Evolutionary conservation across 2,797 vertebrate genomes (phyloP).

Genomic region (Poecilia wingei): DNA sequence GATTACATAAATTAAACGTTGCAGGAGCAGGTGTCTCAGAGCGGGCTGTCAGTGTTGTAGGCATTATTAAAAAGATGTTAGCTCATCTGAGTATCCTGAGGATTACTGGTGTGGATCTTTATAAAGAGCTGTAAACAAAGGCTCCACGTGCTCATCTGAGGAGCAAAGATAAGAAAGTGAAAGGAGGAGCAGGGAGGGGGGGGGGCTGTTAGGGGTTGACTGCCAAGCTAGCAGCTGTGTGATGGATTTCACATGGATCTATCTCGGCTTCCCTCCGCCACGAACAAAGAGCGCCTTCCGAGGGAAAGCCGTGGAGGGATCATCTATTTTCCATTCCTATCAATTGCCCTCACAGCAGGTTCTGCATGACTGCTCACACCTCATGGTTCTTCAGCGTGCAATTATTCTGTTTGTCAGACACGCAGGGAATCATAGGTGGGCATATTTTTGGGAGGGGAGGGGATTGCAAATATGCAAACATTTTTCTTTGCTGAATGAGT

Average conservation of each 20-base stretch:
- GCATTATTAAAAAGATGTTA: conserved; percentile 30
- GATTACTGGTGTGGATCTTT: conserved; percentile 44
- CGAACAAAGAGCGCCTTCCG: conserved; percentile 47
- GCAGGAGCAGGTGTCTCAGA: background rate
- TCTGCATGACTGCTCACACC: conserved; percentile 52
- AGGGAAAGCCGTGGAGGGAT: conserved; percentile 33
- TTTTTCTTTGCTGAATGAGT: background rate
- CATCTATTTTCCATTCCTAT: conserved; percentile 45
- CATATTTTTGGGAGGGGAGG: conserved; percentile 11
- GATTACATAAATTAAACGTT: background rate
- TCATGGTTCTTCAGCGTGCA: conserved; percentile 47
- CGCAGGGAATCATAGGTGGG: conserved; percentile 25
- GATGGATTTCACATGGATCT: conserved; percentile 66
- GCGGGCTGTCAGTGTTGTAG: conserved; percentile 11
- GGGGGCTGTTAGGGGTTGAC: conserved; percentile 36
- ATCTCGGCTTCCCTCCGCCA: conserved; percentile 47
- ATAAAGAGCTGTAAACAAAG: conserved; percentile 63
- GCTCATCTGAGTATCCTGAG: conserved; percentile 31
- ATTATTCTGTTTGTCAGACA: conserved; percentile 48
- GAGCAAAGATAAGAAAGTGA: conserved; percentile 63
- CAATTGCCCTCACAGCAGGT: conserved; percentile 45
- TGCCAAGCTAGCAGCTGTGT: conserved; percentile 62
- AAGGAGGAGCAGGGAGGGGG: background rate
- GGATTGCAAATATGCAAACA: background rate
- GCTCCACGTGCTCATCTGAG: conserved; percentile 57